Conservation (phyloP, 2,888 invertebrate genomes). For the Euplexia lucipara region DNA sequence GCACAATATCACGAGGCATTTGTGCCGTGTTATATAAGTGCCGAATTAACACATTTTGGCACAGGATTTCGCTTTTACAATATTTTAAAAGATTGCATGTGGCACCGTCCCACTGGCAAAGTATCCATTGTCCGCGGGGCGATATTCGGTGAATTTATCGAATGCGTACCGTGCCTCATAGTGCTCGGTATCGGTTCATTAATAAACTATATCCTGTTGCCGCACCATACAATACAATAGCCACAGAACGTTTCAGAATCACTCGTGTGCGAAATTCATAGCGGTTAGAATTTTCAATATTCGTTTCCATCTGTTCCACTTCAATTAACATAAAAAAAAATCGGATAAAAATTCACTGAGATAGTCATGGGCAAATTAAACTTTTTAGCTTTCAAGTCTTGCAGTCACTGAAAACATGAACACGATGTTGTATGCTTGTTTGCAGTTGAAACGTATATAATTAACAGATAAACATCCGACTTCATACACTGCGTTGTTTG, state of each 20-base stretch:
- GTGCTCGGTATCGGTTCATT: slow-evolving; percentile 83
- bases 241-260: slow-evolving; percentile 77
- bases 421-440: slow-evolving; percentile 28
- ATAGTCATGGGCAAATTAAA: slow-evolving; percentile 22
- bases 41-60: slow-evolving; percentile 84
- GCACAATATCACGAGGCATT: slow-evolving; percentile 74
- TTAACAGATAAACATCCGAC: slow-evolving; percentile 45
- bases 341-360: slow-evolving; percentile 22
- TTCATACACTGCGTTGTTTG: slow-evolving; percentile 26
- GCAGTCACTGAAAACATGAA: slow-evolving; percentile 20
- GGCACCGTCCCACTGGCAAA: slow-evolving; percentile 72
- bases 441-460: slow-evolving; percentile 41
- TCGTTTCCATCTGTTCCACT: slow-evolving; percentile 62
- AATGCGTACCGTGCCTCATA: slow-evolving; percentile 77
- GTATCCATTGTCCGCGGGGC: slow-evolving; percentile 79
- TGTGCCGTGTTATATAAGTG: slow-evolving; percentile 75
- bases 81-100: slow-evolving; percentile 80
- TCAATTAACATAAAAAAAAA: slow-evolving; percentile 59
- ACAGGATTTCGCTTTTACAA: slow-evolving; percentile 78
- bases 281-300: slow-evolving; percentile 77
- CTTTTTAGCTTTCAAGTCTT: slow-evolving; percentile 14
- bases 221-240: slow-evolving; percentile 77
- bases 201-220: slow-evolving; percentile 83
- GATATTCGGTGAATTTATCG: slow-evolving; percentile 81
- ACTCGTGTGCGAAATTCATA: slow-evolving; percentile 77